phyloP scores from a whole-genome alignment of 2,888 invertebrate genomes.

The Buathra laborator region DNA sequence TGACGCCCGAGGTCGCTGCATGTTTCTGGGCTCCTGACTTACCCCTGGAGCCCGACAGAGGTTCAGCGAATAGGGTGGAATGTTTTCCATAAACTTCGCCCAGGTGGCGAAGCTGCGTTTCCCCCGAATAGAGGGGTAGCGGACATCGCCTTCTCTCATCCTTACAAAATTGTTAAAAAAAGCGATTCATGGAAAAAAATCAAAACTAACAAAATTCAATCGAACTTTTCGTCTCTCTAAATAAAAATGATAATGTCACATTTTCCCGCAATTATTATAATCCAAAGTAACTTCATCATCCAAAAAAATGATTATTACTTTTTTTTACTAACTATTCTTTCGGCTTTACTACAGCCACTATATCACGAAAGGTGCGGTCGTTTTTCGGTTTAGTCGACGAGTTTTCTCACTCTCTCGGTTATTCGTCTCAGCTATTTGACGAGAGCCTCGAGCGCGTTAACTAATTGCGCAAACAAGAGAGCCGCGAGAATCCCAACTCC shows the following conservation, averaged over 20 bases:
- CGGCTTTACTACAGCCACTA: background rate
- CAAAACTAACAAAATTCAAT: background rate
- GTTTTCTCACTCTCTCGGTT: background rate
- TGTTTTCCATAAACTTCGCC: background rate
- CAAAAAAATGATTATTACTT: conserved; percentile 7
- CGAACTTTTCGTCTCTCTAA: background rate
- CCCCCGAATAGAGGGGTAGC: background rate
- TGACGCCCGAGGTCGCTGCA: conserved; percentile 43
- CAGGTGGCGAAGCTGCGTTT: conserved; percentile 29
- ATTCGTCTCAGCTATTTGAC: conserved; percentile 59
- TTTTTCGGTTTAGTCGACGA: conserved; percentile 33
- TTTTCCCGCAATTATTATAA: background rate
- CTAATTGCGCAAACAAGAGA: conserved; percentile 54
- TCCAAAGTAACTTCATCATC: background rate
- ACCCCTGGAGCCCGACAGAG: conserved; percentile 16
- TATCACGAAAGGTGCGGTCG: conserved; percentile 58
- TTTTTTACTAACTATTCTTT: background rate
- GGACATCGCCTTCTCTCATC: background rate
- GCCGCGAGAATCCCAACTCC: conserved; percentile 55
- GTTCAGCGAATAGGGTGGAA: background rate
- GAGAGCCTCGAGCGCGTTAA: conserved; percentile 60
- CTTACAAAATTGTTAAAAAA: background rate
- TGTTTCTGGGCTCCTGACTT: conserved; percentile 32
- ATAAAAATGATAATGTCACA: background rate
- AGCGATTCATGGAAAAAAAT: background rate